A percentile compares a stretch with the other conserved stretches of the same genome.
Evolutionary conservation across 2,888 invertebrate genomes (phyloP).

Genomic region (Ecliptopera silaceata): DNA sequence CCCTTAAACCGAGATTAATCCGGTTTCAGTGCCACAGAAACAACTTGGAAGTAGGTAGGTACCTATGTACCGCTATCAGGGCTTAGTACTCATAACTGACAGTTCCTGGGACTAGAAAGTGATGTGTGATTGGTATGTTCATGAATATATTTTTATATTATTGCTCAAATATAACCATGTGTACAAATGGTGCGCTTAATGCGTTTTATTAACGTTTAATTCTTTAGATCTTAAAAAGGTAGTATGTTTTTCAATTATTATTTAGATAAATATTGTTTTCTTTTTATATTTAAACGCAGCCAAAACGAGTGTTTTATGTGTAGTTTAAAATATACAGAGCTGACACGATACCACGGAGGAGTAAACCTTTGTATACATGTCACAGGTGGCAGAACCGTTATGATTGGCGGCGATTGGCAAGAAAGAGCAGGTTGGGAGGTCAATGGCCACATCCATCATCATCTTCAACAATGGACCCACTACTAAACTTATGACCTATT

Average conservation of each 20-base stretch:
- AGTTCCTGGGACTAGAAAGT: not conserved
- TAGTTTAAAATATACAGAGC: too few relatives aligned
- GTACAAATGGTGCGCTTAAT: too few relatives aligned
- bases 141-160: too few relatives aligned
- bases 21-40: slow-evolving; percentile 17
- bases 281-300: too few relatives aligned
- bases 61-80: slow-evolving; percentile 1
- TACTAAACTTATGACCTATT: not conserved
- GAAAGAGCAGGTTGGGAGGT: not conserved
- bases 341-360: not conserved
- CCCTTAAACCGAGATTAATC: slow-evolving; percentile 14
- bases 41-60: not conserved
- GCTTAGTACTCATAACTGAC: not conserved
- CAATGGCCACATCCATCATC: slow-evolving; percentile 3
- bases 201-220: too few relatives aligned
- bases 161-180: too few relatives aligned
- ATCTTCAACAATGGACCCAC: not conserved
- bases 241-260: too few relatives aligned
- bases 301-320: too few relatives aligned
- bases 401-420: slow-evolving; percentile 3
- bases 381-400: slow-evolving; percentile 8
- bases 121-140: too few relatives aligned
- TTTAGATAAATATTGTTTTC: too few relatives aligned
- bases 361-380: not conserved
- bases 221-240: too few relatives aligned